These are phyloP conservation scores for Ditylenchus weischeri DNA, from an alignment of 2,888 invertebrate genomes.

Conservation along the genomic window DNA sequence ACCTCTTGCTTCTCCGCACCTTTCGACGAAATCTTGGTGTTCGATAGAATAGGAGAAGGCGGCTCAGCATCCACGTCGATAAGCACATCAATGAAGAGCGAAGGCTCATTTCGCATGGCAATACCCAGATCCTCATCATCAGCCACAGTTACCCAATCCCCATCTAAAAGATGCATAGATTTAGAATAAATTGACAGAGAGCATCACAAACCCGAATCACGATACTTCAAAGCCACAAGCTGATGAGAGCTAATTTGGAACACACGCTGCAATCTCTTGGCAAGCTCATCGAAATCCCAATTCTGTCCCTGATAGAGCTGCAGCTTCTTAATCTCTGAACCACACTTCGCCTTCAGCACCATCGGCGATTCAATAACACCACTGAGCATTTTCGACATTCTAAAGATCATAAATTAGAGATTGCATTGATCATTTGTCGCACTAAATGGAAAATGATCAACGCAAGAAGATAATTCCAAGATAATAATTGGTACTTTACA, in stretches of 20 bases:
- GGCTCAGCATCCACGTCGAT: constrained; percentile 15
- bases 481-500: no score
- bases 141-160: constrained; percentile 43
- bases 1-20: neutral
- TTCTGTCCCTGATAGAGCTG: constrained; percentile 42
- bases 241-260: constrained; percentile 36
- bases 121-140: constrained; percentile 45
- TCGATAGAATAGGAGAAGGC: constrained; percentile 1
- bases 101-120: constrained; percentile 36
- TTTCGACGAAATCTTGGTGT: neutral
- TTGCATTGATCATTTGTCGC: no score
- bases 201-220: constrained; percentile 40
- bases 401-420: constrained; percentile 8
- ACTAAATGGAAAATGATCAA: no score
- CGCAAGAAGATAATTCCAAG: no score
- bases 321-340: constrained; percentile 42
- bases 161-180: constrained; percentile 35
- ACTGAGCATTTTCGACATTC: constrained; percentile 6
- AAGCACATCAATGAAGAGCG: constrained; percentile 28
- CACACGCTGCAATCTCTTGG: constrained; percentile 42
- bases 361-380: constrained; percentile 15
- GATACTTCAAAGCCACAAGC: constrained; percentile 43
- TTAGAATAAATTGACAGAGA: constrained; percentile 1
- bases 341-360: constrained; percentile 36
- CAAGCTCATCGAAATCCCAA: constrained; percentile 42